Base-by-base conservation (phyloP, 2,797 vertebrate species). In the Hydrocynus forskahlii region DNA sequence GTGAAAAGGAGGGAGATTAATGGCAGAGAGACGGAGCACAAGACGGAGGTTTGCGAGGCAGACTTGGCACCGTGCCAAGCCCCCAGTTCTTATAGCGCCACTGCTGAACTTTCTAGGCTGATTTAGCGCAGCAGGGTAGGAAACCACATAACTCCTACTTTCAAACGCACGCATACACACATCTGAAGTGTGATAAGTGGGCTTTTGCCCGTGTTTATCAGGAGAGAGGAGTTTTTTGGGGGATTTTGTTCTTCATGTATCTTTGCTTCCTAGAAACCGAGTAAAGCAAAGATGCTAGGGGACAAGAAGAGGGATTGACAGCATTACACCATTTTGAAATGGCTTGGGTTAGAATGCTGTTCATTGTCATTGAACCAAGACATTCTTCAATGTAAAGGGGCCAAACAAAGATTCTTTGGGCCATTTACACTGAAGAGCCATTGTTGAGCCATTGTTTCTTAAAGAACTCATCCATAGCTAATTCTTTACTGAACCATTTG, bases 1-100 rank as follows among this genome's bases (percentile, higher is more conserved):
- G 71, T 78, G 50, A 66, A 72, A 78, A 76, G 45, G 59, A 54
- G 74, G 25, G 25, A 80, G 66, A 75, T 83, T 75, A 83, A 75
- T 75, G 66, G 66, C 48, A 73, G 29, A 13, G 13, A 73, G 69
- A 79, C n/a, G 9, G 25, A 21, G 2, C 17, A 29, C 16, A 50
- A 76, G 78, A 54, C 6, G 2, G 72, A 78, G 77, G 74, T 75
- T 81, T 81, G 71, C 12, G 68, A 59, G 74, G 81, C 78, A 70
- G 66, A 66, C 50, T 14, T 84, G 82, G 82, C 67, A 77, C 43
- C 50, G 16, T 1, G 70, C 79, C 79, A 81, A 72, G 40, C 48
- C 19, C 19, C 23, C 21, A 14, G 14, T 9, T 54, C 62, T 38
- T 35, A 23, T 40, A 23, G 0, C 16, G 1, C 43, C 25, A n/a